Evolutionary conservation across 2,888 invertebrate species (phyloP).

Genomic region (Drosophila conformis): DNA sequence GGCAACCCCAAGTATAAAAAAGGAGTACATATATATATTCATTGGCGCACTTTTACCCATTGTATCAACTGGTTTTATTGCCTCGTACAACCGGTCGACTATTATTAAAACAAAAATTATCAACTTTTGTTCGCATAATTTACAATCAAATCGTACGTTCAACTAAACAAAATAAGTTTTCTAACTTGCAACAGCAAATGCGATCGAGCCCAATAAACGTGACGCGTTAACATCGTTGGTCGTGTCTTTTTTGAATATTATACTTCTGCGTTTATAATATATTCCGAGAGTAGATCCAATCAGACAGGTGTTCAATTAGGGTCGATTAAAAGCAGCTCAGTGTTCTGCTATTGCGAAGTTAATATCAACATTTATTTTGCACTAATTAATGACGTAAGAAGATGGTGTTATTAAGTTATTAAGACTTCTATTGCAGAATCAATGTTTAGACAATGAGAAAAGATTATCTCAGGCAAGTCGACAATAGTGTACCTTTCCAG

Average conservation of each 20-base stretch:
- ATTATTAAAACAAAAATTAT: constrained; percentile 13
- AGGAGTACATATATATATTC: neutral
- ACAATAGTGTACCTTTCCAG: neutral
- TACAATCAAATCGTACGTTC: neutral
- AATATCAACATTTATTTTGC: constrained; percentile 36
- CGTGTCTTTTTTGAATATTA: constrained; percentile 17
- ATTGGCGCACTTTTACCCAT: constrained; percentile 1
- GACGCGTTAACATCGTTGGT: constrained; percentile 38
- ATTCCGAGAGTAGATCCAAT: constrained; percentile 20
- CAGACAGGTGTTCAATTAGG: constrained; percentile 56
- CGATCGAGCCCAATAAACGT: constrained; percentile 46
- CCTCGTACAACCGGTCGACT: constrained; percentile 39
- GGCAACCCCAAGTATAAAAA: neutral
- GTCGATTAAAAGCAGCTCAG: constrained; percentile 31
- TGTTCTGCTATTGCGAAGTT: constrained; percentile 29
- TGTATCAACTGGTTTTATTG: constrained; percentile 40
- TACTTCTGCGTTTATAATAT: neutral
- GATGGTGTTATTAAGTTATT: constrained; percentile 5
- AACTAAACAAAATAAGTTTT: neutral
- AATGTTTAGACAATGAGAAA: neutral
- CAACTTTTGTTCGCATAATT: constrained; percentile 14
- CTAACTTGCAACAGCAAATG: constrained; percentile 14
- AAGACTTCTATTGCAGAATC: neutral
- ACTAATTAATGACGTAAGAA: constrained; percentile 62
- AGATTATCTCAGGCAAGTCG: neutral